Percentiles rank a stretch among this genome's conserved stretches.
Evolutionary conservation across 2,797 vertebrate genomes (phyloP).

Genomic region (Lutjanus campechanus): DNA sequence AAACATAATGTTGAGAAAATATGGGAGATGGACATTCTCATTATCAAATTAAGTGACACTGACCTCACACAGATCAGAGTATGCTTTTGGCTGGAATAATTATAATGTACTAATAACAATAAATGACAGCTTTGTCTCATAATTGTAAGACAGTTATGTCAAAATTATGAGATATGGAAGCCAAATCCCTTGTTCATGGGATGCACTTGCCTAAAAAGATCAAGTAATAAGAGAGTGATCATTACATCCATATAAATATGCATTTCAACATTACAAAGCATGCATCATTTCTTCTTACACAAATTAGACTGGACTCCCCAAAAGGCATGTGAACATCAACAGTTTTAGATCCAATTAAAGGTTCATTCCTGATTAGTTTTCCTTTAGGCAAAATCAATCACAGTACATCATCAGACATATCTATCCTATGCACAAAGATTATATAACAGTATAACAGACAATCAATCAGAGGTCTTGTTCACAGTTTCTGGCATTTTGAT

Average conservation of each 20-base stretch:
- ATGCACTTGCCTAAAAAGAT: conserved; percentile 10
- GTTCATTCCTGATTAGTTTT: conserved; percentile 38
- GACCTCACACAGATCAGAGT: background rate
- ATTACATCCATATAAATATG: conserved; percentile 39
- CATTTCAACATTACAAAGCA: conserved; percentile 32
- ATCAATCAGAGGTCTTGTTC: conserved; percentile 18
- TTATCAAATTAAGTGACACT: background rate
- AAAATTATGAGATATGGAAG: background rate
- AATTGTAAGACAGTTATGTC: background rate
- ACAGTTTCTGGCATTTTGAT: conserved; percentile 22
- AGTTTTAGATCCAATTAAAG: conserved; percentile 4
- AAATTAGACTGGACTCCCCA: conserved; percentile 6
- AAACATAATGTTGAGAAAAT: background rate
- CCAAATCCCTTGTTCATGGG: background rate
- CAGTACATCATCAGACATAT: conserved; percentile 35
- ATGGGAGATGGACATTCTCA: background rate
- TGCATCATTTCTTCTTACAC: conserved; percentile 12
- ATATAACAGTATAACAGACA: conserved; percentile 31
- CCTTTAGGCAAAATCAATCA: conserved; percentile 36
- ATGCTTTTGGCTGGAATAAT: conserved; percentile 4
- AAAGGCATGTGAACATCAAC: conserved; percentile 23
- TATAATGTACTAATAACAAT: background rate
- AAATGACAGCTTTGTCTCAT: background rate
- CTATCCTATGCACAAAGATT: conserved; percentile 27
- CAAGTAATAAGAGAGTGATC: conserved; percentile 20